phyloP scores from a whole-genome alignment of 2,113 vertebrate species.

The Tauraco erythrolophus region DNA sequence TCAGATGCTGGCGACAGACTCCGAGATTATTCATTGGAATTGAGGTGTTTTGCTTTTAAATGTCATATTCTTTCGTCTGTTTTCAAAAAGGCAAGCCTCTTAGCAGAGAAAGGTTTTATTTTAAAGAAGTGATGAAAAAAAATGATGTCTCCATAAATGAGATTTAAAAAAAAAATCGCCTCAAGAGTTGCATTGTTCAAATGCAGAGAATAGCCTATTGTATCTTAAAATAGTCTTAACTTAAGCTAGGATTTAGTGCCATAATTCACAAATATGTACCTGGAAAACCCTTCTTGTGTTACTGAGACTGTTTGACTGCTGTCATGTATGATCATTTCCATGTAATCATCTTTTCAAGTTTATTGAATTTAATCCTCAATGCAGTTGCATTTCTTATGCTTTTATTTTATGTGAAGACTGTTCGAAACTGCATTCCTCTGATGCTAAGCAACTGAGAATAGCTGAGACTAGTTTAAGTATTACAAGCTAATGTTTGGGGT shows the following conservation, averaged over 20 bases:
- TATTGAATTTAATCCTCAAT: background rate
- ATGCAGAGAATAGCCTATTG: background rate
- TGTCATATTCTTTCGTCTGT: background rate
- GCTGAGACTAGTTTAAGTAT: background rate
- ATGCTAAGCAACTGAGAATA: background rate
- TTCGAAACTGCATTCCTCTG: background rate
- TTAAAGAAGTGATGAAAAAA: background rate
- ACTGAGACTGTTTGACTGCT: background rate
- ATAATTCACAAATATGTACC: background rate
- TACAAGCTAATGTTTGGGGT: background rate
- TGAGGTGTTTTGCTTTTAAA: background rate
- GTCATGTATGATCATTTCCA: background rate
- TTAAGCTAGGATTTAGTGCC: background rate
- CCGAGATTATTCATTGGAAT: background rate
- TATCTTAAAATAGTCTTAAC: background rate
- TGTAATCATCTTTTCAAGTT: background rate
- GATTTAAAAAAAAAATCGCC: background rate
- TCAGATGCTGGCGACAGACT: rapidly evolving
- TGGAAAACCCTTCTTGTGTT: background rate
- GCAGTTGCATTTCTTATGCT: background rate
- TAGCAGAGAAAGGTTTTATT: background rate
- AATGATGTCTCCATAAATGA: background rate
- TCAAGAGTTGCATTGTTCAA: background rate
- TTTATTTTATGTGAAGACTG: background rate
- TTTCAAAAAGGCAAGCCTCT: background rate